Evolutionary conservation across 1,140 invertebrate species (phyloP), one percentile per base, ranked within the genome.

Genomic region (Bombus fervidus): DNA sequence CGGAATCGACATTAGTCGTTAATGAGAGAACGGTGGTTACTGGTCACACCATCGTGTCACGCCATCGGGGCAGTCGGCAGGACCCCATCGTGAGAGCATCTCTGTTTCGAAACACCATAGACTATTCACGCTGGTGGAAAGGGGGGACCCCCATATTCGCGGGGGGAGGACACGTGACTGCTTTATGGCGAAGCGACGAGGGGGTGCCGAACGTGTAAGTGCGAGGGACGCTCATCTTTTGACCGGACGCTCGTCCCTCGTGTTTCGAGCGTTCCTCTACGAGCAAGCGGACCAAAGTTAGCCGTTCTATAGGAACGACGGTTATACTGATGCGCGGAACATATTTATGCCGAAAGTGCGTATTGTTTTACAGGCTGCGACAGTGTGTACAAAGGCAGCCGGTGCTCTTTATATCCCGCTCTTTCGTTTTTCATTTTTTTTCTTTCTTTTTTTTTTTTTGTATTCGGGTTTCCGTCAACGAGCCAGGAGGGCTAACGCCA

Each of bases 21-120:
- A 86, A 91, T 88, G 87, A 82, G 89, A 72, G 85, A 89, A 86
- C 84, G 89, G 87, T 83, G 90, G 90, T 90, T 88, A 85, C 81
- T 68, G 83, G 86, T 90, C 89, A 81, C 87, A 88, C 87, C 87
- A 82, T 88, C 86, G 76, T 69, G 89, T 91, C 90, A 91, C 90
- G 87, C 90, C 87, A 91, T 91, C 87, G 89, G 79, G 89, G 77
- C 69, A 88, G 89, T 81, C 82, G 28, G 69, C 68, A 83, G 81
- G 84, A 89, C 90, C 92, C 91, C 92, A 93, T 93, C 92, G 92
- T 93, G 92, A 93, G 92, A 93, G 89, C 91, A 92, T 92, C 92
- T 92, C 92, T 89, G 87, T 91, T 90, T 72, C 86, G 91, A 93
- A 92, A 92, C 87, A 89, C 89, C 87, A 79, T 90, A 75, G 87